A percentile compares a stretch with the other conserved stretches of the same genome.
These are phyloP conservation scores for Amphibalanus amphitrite DNA, from an alignment of 1,140 invertebrate genomes.

Conservation along the genomic window DNA sequence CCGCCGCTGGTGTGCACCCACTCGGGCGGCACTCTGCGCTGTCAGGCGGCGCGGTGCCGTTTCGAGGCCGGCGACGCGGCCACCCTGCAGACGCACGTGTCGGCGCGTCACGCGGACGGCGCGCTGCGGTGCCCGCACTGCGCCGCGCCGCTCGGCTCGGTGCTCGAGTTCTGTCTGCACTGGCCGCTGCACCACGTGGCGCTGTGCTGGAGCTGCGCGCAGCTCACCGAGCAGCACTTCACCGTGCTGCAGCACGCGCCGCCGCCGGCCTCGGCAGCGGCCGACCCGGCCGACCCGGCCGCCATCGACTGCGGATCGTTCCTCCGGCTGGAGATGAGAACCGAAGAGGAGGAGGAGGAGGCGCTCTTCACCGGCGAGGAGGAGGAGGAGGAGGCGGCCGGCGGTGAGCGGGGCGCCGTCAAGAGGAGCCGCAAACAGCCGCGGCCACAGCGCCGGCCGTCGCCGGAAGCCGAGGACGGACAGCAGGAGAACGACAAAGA, in stretches of 20 bases:
- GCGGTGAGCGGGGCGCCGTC: too few species aligned
- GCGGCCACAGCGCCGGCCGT: neutral
- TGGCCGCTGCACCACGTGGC: neutral
- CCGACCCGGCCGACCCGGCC: too few species aligned
- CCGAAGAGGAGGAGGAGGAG: neutral
- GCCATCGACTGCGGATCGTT: neutral
- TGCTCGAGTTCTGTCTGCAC: neutral
- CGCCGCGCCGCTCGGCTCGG: neutral
- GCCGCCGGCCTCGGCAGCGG: too few species aligned
- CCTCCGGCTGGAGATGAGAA: neutral
- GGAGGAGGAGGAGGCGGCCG: neutral
- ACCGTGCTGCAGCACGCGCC: neutral
- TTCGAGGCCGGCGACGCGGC: conserved; percentile 32
- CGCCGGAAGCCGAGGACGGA: conserved; percentile 8
- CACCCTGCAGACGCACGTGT: conserved; percentile 26
- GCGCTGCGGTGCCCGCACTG: conserved; percentile 3
- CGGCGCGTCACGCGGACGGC: conserved; percentile 1
- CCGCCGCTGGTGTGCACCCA: neutral
- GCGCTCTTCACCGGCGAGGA: neutral
- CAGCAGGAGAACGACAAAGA: neutral
- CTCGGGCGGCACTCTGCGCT: neutral
- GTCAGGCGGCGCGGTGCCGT: conserved; percentile 20
- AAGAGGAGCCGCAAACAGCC: neutral
- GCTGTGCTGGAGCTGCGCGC: neutral
- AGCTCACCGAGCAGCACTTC: neutral